These are phyloP conservation scores for Fratercula arctica DNA, from an alignment of 2,797 vertebrate genomes.

Conservation along the genomic window DNA sequence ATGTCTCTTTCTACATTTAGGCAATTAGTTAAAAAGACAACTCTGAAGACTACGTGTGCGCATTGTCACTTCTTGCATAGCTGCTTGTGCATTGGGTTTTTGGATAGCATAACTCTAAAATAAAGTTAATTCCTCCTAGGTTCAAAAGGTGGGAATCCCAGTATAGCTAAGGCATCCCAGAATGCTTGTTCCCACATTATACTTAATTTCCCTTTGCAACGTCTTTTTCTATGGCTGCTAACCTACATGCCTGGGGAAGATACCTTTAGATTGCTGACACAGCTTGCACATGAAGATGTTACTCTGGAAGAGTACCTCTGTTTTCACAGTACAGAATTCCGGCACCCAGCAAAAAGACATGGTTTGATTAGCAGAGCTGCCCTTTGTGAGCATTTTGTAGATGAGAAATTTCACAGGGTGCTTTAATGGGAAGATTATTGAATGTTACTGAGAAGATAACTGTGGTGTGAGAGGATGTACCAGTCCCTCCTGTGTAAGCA, in stretches of 20 bases:
- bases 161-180: background rate
- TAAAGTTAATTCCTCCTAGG: background rate
- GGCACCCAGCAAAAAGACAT: background rate
- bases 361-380: background rate
- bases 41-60: background rate
- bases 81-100: background rate
- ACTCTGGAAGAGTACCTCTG: background rate
- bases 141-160: background rate
- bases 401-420: background rate
- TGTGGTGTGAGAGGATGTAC: background rate
- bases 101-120: background rate
- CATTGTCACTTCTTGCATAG: background rate
- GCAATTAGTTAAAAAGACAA: background rate
- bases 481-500: background rate
- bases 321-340: background rate
- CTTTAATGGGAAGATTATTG: background rate
- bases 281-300: background rate
- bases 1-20: background rate
- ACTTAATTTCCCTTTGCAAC: background rate
- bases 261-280: background rate
- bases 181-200: background rate
- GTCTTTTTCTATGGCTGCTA: background rate
- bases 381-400: background rate
- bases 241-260: background rate
- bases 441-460: background rate